Percentiles rank a stretch among this genome's conserved stretches.
phyloP scores from a whole-genome alignment of 2,113 vertebrate genomes.

The Myotis lucifugus region DNA sequence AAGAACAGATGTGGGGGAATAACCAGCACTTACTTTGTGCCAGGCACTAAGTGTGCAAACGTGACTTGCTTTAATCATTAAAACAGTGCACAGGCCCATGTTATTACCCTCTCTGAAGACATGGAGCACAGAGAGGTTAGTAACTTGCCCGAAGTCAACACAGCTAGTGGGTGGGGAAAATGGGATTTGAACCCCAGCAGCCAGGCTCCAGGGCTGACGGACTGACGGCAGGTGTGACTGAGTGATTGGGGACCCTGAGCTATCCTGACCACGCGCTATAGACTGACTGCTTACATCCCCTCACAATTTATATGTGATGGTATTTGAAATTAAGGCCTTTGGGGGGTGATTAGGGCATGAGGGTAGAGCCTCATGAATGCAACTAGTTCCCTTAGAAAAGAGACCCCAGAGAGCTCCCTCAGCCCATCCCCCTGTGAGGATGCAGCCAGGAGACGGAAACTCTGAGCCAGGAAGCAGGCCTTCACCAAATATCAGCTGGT shows the following conservation, averaged over 20 bases:
- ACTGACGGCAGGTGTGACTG: background rate
- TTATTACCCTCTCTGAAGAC: background rate
- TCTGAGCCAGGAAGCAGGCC: background rate
- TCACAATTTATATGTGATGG: background rate
- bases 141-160: background rate
- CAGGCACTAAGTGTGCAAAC: background rate
- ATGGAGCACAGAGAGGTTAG: background rate
- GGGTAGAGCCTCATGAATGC: background rate
- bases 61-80: background rate
- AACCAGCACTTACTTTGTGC: background rate
- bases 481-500: background rate
- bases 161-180: background rate
- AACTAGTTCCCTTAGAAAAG: background rate
- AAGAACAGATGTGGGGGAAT: background rate
- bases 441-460: background rate
- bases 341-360: background rate
- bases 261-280: background rate
- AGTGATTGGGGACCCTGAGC: background rate
- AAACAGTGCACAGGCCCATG: fast-evolving
- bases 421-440: background rate
- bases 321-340: background rate
- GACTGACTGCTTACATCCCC: background rate
- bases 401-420: background rate
- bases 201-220: background rate
- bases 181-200: background rate